Percentiles rank a stretch among this genome's conserved stretches.
phyloP scores from a whole-genome alignment of 2,888 invertebrate species.

The Phalangium opilio region DNA sequence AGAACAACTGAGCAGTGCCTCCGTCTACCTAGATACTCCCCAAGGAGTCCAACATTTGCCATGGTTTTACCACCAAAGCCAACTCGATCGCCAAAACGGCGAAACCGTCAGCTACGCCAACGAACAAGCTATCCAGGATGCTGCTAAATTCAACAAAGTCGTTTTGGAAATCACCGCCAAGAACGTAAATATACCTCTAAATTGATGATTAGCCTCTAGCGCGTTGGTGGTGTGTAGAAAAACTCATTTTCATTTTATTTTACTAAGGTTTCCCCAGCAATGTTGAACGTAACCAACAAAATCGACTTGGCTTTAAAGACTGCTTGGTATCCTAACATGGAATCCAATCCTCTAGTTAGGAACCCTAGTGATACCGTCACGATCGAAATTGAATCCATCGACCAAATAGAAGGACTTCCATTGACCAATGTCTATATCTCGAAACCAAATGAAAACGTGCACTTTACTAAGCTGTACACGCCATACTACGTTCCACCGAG shows the following conservation, averaged over 20 bases:
- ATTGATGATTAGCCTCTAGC: too few species aligned
- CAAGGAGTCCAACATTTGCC: too few species aligned
- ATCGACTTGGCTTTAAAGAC: conserved; percentile 9
- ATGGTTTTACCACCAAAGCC: conserved; percentile 13
- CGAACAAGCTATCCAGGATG: conserved; percentile 7
- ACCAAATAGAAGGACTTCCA: conserved; percentile 2
- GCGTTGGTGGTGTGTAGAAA: not conserved
- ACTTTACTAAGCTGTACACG: conserved; percentile 3
- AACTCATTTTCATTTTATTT: too few species aligned
- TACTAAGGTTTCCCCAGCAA: too few species aligned
- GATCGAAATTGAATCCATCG: conserved; percentile 5
- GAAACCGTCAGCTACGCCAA: conserved; percentile 7
- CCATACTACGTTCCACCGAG: conserved; percentile 5
- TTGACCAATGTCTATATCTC: conserved; percentile 6
- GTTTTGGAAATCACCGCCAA: conserved; percentile 8
- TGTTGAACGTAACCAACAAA: conserved; percentile 8
- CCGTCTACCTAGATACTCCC: too few species aligned
- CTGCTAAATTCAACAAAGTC: conserved; percentile 9
- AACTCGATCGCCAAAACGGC: conserved; percentile 5
- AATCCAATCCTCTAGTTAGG: not conserved
- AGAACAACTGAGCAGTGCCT: too few species aligned
- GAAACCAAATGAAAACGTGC: conserved; percentile 5
- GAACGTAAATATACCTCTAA: not conserved
- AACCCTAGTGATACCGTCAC: conserved; percentile 3
- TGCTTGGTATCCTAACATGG: conserved; percentile 6